Evolutionary conservation across 2,113 vertebrate genomes (phyloP).

Genomic region (Salvelinus alpinus): DNA sequence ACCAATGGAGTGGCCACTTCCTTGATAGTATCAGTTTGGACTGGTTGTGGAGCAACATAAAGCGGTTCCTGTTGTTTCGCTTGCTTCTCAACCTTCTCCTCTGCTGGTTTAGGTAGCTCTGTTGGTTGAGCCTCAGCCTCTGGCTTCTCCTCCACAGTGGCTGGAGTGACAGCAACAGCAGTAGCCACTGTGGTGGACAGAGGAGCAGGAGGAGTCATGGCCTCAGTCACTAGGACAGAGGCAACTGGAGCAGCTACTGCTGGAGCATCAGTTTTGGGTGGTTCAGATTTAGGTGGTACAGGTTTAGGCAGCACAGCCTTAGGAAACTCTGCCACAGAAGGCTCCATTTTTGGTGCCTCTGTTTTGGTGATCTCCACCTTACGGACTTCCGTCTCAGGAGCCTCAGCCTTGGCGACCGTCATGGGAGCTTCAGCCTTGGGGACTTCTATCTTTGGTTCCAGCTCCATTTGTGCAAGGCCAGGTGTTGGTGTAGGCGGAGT

Average conservation of each 20-base stretch:
- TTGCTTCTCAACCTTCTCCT: conserved; percentile 33
- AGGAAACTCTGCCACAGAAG: conserved; percentile 23
- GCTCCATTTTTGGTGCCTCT: conserved; percentile 19
- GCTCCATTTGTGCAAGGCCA: conserved; percentile 13
- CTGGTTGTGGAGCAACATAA: conserved; percentile 9
- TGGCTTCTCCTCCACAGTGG: conserved; percentile 16
- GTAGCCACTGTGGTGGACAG: conserved; percentile 27
- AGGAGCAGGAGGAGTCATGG: conserved; percentile 1
- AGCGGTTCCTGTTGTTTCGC: conserved; percentile 36
- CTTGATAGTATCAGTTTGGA: conserved; percentile 13
- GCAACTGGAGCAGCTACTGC: conserved; percentile 7
- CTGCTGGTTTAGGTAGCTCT: conserved; percentile 29
- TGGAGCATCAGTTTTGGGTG: conserved; percentile 47
- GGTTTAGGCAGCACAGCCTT: conserved; percentile 62
- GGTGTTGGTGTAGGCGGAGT: conserved; percentile 36
- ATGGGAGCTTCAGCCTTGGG: conserved; percentile 18
- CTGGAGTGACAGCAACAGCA: conserved; percentile 19
- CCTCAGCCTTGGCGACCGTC: conserved; percentile 7
- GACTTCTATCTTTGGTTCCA: conserved; percentile 14
- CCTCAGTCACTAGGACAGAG: conserved; percentile 8
- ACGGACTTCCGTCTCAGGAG: too few species aligned
- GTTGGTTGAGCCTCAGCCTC: conserved; percentile 25
- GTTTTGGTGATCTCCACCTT: conserved; percentile 1
- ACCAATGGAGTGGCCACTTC: conserved; percentile 36
- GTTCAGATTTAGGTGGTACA: conserved; percentile 10